A percentile compares a stretch with the other conserved stretches of the same genome.
Conservation (phyloP, 2,797 vertebrate species). For the Scomberomorus guttatus region DNA sequence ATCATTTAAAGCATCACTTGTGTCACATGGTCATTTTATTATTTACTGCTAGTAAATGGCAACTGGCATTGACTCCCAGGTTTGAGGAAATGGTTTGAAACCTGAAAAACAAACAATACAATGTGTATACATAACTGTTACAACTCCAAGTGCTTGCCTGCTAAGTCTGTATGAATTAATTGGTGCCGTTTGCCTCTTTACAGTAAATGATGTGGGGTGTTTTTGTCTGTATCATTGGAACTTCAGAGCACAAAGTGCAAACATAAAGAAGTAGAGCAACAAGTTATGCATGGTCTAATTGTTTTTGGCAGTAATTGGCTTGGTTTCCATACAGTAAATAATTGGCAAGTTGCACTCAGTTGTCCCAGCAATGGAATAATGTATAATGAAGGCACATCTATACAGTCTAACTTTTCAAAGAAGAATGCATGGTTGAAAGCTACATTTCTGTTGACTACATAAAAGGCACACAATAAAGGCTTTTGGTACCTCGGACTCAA, state of each 20-base stretch:
- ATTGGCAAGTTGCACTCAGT: slow-evolving; percentile 53
- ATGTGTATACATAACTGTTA: neutral
- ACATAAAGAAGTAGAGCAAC: slow-evolving; percentile 37
- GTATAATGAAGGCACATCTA: slow-evolving; percentile 58
- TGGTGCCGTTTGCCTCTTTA: slow-evolving; percentile 11
- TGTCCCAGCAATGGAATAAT: slow-evolving; percentile 41
- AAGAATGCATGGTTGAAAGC: slow-evolving; percentile 36
- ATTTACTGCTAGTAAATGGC: slow-evolving; percentile 10
- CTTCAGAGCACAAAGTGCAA: slow-evolving; percentile 27
- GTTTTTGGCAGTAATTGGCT: slow-evolving; percentile 66
- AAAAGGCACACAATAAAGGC: slow-evolving; percentile 33
- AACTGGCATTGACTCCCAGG: neutral
- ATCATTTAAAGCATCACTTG: slow-evolving; percentile 32
- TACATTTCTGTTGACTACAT: slow-evolving; percentile 31
- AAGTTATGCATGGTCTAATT: slow-evolving; percentile 51
- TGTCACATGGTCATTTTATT: slow-evolving; percentile 26
- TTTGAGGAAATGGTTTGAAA: slow-evolving; percentile 11
- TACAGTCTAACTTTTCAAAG: slow-evolving; percentile 48
- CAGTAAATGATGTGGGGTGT: slow-evolving; percentile 30
- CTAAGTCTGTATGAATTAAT: slow-evolving; percentile 19
- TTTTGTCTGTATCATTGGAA: slow-evolving; percentile 37
- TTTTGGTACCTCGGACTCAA: slow-evolving; percentile 8
- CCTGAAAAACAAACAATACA: slow-evolving; percentile 20
- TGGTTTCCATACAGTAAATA: slow-evolving; percentile 58
- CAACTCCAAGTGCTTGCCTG: neutral